These are phyloP conservation scores for Cacoxenus indagator DNA, from an alignment of 2,888 invertebrate species.

Conservation along the genomic window DNA sequence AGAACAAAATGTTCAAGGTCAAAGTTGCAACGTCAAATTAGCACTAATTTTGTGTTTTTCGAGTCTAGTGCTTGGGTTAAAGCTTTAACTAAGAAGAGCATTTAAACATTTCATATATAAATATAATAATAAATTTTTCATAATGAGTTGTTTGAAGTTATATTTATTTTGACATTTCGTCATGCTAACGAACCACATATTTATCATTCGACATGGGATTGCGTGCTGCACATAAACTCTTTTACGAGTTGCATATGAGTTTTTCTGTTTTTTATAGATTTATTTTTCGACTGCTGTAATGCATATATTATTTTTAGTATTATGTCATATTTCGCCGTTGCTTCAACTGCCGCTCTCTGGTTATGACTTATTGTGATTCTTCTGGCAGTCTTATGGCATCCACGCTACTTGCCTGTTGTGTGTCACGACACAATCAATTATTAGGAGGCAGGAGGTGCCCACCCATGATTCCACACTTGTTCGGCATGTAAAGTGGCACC, in stretches of 20 bases:
- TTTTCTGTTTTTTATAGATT: background rate
- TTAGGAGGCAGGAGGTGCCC: background rate
- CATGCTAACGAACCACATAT: too few species aligned
- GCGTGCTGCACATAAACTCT: background rate
- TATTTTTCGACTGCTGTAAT: background rate
- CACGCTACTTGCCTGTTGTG: background rate
- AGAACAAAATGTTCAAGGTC: background rate
- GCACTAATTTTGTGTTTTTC: background rate
- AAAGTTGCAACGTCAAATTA: background rate
- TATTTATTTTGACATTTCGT: too few species aligned
- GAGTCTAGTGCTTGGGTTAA: background rate
- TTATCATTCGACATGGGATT: too few species aligned
- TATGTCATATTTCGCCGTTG: too few species aligned
- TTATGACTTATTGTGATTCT: background rate
- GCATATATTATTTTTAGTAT: background rate
- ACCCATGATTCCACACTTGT: constrained; percentile 1
- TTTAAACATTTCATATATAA: too few species aligned
- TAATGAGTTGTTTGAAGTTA: too few species aligned
- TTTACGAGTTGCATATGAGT: background rate
- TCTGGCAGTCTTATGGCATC: background rate
- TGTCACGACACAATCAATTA: background rate
- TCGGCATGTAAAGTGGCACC: background rate
- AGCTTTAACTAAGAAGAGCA: too few species aligned
- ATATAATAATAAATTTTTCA: too few species aligned
- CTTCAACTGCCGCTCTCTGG: background rate